Conservation (phyloP, 2,797 vertebrate species). For the Neosalanx taihuensis region DNA sequence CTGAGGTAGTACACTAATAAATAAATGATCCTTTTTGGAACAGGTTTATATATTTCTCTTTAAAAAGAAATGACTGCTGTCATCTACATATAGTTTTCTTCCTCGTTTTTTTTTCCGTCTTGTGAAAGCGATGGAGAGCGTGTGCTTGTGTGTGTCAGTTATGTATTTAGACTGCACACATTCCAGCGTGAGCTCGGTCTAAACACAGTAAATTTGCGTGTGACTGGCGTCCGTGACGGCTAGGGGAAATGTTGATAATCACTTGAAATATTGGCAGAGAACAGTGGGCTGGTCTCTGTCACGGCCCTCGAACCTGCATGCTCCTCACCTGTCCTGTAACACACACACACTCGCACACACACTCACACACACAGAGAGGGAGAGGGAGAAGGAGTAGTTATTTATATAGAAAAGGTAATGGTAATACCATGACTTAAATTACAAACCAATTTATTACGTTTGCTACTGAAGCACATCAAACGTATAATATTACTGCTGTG, state of each 20-base stretch:
- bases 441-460: too few species aligned
- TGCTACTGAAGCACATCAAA: too few species aligned
- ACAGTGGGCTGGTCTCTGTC: conserved; percentile 55
- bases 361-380: not conserved
- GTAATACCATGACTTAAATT: too few species aligned
- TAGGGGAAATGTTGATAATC: conserved; percentile 58
- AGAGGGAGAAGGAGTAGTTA: not conserved
- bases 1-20: not conserved
- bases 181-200: conserved; percentile 64
- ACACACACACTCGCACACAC: not conserved
- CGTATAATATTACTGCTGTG: too few species aligned
- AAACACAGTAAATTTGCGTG: conserved; percentile 74
- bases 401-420: too few species aligned
- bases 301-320: conserved; percentile 18
- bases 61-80: too few species aligned
- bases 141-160: conserved; percentile 57
- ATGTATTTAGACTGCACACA: conserved; percentile 71
- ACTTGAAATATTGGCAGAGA: conserved; percentile 53
- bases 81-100: not conserved
- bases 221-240: conserved; percentile 50
- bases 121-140: conserved; percentile 16
- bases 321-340: conserved; percentile 50
- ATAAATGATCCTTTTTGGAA: too few species aligned
- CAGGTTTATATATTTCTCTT: too few species aligned
- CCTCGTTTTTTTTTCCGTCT: not conserved